Evolutionary conservation across 2,797 vertebrate genomes (phyloP).

Genomic region (Chrysocyon brachyurus): DNA sequence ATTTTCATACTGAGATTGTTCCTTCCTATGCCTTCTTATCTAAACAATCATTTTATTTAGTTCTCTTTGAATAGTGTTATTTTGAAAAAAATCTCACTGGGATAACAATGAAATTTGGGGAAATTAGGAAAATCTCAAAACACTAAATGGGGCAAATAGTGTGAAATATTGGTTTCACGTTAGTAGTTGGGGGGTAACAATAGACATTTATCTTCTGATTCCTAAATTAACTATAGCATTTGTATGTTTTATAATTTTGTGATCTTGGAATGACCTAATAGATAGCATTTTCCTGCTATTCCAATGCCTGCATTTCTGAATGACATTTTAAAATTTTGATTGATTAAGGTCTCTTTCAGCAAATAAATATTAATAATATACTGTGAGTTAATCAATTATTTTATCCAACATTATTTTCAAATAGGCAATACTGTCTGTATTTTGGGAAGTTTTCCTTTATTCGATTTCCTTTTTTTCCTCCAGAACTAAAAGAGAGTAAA

Average conservation of each 20-base stretch:
- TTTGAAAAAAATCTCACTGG: background rate
- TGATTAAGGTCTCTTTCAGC: constrained; percentile 3
- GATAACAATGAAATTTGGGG: constrained; percentile 3
- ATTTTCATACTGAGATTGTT: constrained; percentile 33
- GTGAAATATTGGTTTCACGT: background rate
- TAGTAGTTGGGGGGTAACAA: background rate
- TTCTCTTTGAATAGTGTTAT: background rate
- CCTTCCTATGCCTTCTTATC: background rate
- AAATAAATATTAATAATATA: background rate
- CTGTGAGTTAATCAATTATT: background rate
- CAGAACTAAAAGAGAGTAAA: constrained; percentile 90
- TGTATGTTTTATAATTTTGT: background rate
- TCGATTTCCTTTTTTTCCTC: constrained; percentile 74
- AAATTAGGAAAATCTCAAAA: constrained; percentile 46
- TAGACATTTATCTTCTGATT: background rate
- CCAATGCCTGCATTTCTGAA: background rate
- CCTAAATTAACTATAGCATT: constrained; percentile 25
- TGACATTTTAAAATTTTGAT: background rate
- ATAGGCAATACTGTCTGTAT: background rate
- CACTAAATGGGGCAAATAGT: background rate
- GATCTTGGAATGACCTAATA: constrained; percentile 29
- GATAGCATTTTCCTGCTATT: background rate
- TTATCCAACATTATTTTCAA: constrained; percentile 38
- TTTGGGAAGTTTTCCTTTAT: constrained; percentile 3
- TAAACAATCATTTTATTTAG: constrained; percentile 26